Base-by-base conservation (phyloP, 64 coral and sea anemone genomes). In the Montipora foliosa region DNA sequence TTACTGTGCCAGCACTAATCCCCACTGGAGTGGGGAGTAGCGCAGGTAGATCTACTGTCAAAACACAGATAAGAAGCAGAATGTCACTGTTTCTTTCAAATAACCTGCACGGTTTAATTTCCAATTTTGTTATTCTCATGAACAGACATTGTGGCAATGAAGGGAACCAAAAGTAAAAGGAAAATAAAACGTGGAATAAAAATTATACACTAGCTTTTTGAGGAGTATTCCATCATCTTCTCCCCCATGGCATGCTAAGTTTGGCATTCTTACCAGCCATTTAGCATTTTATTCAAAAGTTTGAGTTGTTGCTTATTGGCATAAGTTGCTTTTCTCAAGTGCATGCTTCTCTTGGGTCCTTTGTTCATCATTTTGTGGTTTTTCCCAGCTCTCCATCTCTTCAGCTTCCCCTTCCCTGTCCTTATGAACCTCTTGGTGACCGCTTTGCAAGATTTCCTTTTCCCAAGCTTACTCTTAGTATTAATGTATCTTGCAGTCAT, bases 321-420 rank as follows among this genome's bases (percentile, higher is more conserved):
- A 84, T 94, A 97, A 77, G 82, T 91, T 67, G 76, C 84, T 83
- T 97, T 94, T 16, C 91, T 87, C 20, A 97, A 14, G 49, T 88
- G 92, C 9, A 88, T 80, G 77, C 95, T 94, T 75, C 89, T 81
- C 52, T 94, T 97, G 84, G 81, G 94, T 15, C 95, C 94, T 9
- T 97, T 97, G 55, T 88, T 87, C 89, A 97, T 97, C 95, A 97
- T 97, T 47, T 91, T 91, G 66, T 97, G 95, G 77, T 91, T 90
- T 49, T 97, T 97, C 10, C 95, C 95, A 5, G 92, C 82, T 45
- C 78, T 68, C 95, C 95, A 97, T 68, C 89, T 88, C 67, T 97
- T 97, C 61, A 97, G 53, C 67, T 94, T 94, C 20, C 95, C 95
- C 75, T 94, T 94, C 2, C 92, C 92, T 20, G 95, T 97, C 16